These are phyloP conservation scores for Rhinichthys osculus DNA, from an alignment of 2,797 vertebrate genomes.

Conservation along the genomic window DNA sequence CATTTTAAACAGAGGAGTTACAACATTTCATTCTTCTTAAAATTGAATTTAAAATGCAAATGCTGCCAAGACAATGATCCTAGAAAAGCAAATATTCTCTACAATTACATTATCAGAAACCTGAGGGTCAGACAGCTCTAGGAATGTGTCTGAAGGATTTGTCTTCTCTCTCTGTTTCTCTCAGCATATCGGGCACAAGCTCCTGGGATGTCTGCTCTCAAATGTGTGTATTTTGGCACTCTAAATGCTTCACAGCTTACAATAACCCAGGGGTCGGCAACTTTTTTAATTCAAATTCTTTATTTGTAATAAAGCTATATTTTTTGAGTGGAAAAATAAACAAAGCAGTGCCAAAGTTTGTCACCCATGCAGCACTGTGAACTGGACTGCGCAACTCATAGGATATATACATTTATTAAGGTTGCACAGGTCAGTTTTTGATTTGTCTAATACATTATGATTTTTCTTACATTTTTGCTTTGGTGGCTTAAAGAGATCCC, in stretches of 20 bases:
- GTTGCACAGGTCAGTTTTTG: background rate
- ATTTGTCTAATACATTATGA: background rate
- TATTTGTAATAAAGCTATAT: background rate
- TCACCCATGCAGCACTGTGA: background rate
- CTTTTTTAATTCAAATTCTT: background rate
- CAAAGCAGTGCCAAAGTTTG: background rate
- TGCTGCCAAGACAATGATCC: background rate
- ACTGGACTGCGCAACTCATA: background rate
- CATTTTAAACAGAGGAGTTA: background rate
- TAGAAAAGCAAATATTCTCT: background rate
- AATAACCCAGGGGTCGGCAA: slow-evolving; percentile 25
- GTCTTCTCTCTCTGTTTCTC: slow-evolving; percentile 52
- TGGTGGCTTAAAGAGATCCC: background rate
- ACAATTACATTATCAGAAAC: background rate
- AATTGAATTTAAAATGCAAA: background rate
- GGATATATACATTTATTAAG: background rate
- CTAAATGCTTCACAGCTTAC: slow-evolving; percentile 73
- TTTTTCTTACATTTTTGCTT: background rate
- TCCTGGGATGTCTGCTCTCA: slow-evolving; percentile 78
- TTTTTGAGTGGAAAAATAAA: background rate
- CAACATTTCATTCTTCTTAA: background rate
- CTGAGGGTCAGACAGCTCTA: slow-evolving; percentile 9
- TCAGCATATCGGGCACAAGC: slow-evolving; percentile 77
- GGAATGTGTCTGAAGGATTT: slow-evolving; percentile 43
- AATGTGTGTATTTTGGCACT: slow-evolving; percentile 80